Evolutionary conservation across 2,113 vertebrate genomes (phyloP), one percentile per base, ranked within the genome.

Genomic region (Fulica atra): DNA sequence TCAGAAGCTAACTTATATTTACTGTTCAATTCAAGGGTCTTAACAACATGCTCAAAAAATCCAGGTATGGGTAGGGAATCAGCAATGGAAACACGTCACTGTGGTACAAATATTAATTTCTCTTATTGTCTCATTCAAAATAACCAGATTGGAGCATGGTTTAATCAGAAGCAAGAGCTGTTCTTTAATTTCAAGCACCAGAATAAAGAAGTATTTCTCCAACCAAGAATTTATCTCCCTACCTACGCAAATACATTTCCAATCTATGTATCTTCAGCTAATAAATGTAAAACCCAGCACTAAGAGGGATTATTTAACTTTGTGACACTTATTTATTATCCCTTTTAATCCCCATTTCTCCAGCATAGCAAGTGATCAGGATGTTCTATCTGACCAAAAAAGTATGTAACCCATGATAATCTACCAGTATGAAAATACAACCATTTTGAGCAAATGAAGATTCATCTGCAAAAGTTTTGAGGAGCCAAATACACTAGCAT

Each of bases 61-160:
- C 15, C 18, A 76, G 10, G 19, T 6, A 16, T 3, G 11, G 8
- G 10, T 3, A 4, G 16, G 17, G 4, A 11, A 50, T 11, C 35
- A 69, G 23, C 4, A 2, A 18, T 5, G 3, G 1, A 1, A 23
- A 51, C 21, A 7, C 2, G 7, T 17, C 31, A 29, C 5, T 16
- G 11, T 33, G 23, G 19, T 38, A 69, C 38, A 51, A 35, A 57
- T 19, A 50, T 2, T 29, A 11, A 21, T 46, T 81, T 72, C 31
- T 89, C 31, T 25, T 11, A 16, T 16, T 20, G 18, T 6, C 31
- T 31, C 7, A 56, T 56, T 42, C 10, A 79, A 44, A 68, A 24
- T 4, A 7, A 7, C 16, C 44, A 38, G 4, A 53, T n/a, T 29
- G 40, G 21, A 71, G 54, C 8, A 61, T 0, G 2, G 8, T 16